Evolutionary conservation across 2,888 invertebrate genomes (phyloP), one percentile per base, ranked within the genome.

Genomic region (Pristionchus arcanus): DNA sequence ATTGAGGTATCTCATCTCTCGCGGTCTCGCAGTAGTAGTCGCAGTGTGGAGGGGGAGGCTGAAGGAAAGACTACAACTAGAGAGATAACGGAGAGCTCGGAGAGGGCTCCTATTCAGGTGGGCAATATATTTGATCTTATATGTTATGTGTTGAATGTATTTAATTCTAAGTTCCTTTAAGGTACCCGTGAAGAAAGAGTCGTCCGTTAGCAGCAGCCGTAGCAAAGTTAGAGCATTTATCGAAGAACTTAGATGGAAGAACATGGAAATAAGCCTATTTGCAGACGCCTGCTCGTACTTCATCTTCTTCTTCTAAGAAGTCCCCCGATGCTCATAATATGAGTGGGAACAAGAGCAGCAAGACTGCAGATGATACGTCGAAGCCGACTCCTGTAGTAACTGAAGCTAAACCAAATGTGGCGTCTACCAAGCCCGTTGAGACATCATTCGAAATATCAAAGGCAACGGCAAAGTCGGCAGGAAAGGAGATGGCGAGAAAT

Each of bases 341-440:
- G 42, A 74, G 81, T 49, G 49, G 49, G 15, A 81, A 49, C 53
- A 81, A 42, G 25, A n/a, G 81, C 81, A 49, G 37, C 74, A 74
- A 74, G 42, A 53, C 81, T 28, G 81, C 81, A 13, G 13, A 9
- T 11, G 81, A 31, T 2, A 42, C n/a, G 13, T 19, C 74, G 34
- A 77, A 42, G 42, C 37, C n/a, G 21, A 49, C n/a, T n/a, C 28
- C 49, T n/a, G 53, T 49, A 21, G 49, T 25, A 53, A 2, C 34
- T 71, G 49, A 28, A 42, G 49, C 49, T 5, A 81, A 81, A 25
- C 49, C 81, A 25, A 16, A 1, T n/a, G 63, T 11, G n/a, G 81
- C 49, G n/a, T 25, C 81, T 25, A 5, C 81, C 4, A 49, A 28
- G 15, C 28, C 49, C 42, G 28, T n/a, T 5, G 81, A 81, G 49